Evolutionary conservation across 2,888 invertebrate species (phyloP).

Genomic region (Cephus nigrinus): DNA sequence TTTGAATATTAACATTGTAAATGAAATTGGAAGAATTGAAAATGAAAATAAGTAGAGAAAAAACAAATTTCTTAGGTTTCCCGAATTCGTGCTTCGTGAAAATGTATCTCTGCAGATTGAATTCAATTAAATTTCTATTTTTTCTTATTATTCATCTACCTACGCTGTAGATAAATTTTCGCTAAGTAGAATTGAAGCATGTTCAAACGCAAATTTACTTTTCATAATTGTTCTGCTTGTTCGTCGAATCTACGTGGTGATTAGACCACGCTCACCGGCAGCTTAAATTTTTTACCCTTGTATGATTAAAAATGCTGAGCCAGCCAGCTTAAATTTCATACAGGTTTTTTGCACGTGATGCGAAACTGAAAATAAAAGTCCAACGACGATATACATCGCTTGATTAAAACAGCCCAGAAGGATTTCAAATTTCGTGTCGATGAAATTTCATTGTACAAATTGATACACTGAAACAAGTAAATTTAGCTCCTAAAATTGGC

Average conservation of each 20-base stretch:
- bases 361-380: too few species aligned
- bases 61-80: background rate
- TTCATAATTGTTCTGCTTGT: background rate
- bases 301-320: background rate
- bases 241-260: background rate
- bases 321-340: background rate
- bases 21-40: background rate
- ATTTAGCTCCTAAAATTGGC: background rate
- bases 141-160: background rate
- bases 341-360: background rate
- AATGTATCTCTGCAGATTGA: too few species aligned
- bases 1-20: background rate
- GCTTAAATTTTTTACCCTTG: background rate
- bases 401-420: background rate
- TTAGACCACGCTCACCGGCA: background rate
- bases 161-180: background rate
- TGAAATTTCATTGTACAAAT: background rate
- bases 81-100: background rate
- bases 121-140: too few species aligned
- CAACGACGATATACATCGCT: background rate
- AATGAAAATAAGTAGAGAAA: background rate
- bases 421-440: background rate
- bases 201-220: background rate
- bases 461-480: background rate
- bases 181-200: background rate